Percentiles rank a stretch among this genome's conserved stretches.
Evolutionary conservation across 2,113 vertebrate species (phyloP).

Genomic region (Sphyrna mokarran): DNA sequence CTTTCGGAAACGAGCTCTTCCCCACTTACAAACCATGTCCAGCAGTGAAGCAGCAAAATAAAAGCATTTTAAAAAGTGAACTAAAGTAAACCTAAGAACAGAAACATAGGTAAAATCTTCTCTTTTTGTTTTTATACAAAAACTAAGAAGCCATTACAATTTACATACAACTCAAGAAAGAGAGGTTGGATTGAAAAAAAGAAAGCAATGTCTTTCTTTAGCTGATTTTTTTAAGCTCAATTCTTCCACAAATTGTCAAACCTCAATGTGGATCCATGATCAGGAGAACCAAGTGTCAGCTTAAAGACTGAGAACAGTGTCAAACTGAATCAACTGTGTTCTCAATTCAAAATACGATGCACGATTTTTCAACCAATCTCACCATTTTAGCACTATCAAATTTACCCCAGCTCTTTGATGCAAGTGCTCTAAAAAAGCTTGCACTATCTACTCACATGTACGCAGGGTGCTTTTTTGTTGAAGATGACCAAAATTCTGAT

Average conservation of each 20-base stretch:
- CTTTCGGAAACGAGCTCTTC: not conserved
- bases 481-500: not conserved
- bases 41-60: slow-evolving; percentile 29
- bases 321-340: not conserved
- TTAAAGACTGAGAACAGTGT: not conserved
- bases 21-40: slow-evolving; percentile 5
- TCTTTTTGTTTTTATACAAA: not conserved
- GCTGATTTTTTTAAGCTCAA: not conserved
- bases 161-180: slow-evolving; percentile 23
- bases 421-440: not conserved
- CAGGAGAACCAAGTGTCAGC: not conserved
- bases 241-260: not conserved
- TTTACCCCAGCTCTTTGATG: not conserved
- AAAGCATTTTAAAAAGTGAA: slow-evolving; percentile 23
- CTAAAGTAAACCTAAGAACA: not conserved
- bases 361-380: not conserved
- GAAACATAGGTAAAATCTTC: not conserved
- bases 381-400: not conserved
- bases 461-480: not conserved
- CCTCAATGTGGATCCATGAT: not conserved
- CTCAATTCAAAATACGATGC: not conserved
- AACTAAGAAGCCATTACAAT: not conserved
- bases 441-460: not conserved
- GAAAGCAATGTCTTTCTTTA: slow-evolving; percentile 29
- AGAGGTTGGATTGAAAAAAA: not conserved